A percentile compares a stretch with the other conserved stretches of the same genome.
Evolutionary conservation across 2,797 vertebrate species (phyloP).

Genomic region (Chromis chromis): DNA sequence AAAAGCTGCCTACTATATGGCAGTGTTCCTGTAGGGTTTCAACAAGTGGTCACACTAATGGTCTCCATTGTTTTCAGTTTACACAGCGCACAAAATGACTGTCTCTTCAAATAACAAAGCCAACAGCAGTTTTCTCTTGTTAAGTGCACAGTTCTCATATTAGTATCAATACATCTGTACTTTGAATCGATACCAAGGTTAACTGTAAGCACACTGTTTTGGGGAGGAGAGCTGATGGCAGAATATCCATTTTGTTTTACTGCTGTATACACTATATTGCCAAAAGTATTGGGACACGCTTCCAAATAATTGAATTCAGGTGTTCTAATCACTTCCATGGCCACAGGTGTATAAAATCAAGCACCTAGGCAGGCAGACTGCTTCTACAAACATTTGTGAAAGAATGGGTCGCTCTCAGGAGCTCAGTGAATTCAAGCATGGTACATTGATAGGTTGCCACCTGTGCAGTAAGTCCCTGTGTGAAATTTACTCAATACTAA

Average conservation of each 20-base stretch:
- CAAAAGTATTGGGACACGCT: too few relatives aligned
- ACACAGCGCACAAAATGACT: conserved; percentile 15
- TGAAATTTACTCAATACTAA: too few relatives aligned
- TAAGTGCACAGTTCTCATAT: background rate
- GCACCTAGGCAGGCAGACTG: too few relatives aligned
- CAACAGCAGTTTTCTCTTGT: background rate
- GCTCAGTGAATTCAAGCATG: too few relatives aligned
- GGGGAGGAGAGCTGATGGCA: background rate
- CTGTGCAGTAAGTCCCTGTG: too few relatives aligned
- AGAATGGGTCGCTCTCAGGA: too few relatives aligned
- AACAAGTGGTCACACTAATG: conserved; percentile 56
- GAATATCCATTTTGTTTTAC: background rate
- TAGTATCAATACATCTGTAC: background rate
- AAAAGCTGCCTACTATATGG: conserved; percentile 16
- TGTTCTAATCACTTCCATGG: too few relatives aligned
- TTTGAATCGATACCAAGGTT: conserved; percentile 2
- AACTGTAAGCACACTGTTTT: background rate
- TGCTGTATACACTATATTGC: too few relatives aligned
- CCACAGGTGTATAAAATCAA: too few relatives aligned
- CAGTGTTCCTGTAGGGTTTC: conserved; percentile 32
- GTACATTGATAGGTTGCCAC: too few relatives aligned
- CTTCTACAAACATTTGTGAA: too few relatives aligned
- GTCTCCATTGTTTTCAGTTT: conserved; percentile 62
- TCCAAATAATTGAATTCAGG: too few relatives aligned
- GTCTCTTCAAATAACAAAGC: conserved; percentile 21